These are phyloP conservation scores for Notothenia rossii DNA, from an alignment of 2,113 vertebrate genomes.

Conservation along the genomic window DNA sequence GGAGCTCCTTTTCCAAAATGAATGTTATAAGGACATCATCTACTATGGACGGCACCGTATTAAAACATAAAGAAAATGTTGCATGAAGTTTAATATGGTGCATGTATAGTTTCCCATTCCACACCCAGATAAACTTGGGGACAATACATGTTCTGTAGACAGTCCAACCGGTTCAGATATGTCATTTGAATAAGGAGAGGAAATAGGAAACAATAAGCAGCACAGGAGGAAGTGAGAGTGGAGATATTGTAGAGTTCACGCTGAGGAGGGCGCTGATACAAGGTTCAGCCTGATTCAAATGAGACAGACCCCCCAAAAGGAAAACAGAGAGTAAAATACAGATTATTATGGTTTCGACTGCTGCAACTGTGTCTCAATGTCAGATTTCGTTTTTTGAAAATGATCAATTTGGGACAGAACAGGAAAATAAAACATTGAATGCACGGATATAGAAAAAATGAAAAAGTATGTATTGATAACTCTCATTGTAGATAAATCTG, in stretches of 20 bases:
- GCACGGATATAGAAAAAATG: background rate
- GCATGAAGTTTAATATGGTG: background rate
- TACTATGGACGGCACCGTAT: background rate
- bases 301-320: background rate
- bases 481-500: background rate
- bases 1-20: background rate
- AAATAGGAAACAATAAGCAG: slow-evolving; percentile 68
- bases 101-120: slow-evolving; percentile 7
- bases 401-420: background rate
- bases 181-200: slow-evolving; percentile 64
- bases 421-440: background rate
- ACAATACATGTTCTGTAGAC: slow-evolving; percentile 28
- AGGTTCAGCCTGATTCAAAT: slow-evolving; percentile 53
- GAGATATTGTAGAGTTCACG: slow-evolving; percentile 40
- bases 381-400: background rate
- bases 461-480: background rate
- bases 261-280: slow-evolving; percentile 41
- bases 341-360: background rate
- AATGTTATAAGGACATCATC: background rate
- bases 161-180: slow-evolving; percentile 36
- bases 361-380: background rate
- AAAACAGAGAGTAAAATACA: slow-evolving; percentile 27
- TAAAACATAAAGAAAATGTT: background rate
- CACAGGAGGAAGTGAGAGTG: slow-evolving; percentile 55
- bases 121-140: slow-evolving; percentile 6